Evolutionary conservation across 2,888 invertebrate genomes (phyloP).

Genomic region (Spisula solida): DNA sequence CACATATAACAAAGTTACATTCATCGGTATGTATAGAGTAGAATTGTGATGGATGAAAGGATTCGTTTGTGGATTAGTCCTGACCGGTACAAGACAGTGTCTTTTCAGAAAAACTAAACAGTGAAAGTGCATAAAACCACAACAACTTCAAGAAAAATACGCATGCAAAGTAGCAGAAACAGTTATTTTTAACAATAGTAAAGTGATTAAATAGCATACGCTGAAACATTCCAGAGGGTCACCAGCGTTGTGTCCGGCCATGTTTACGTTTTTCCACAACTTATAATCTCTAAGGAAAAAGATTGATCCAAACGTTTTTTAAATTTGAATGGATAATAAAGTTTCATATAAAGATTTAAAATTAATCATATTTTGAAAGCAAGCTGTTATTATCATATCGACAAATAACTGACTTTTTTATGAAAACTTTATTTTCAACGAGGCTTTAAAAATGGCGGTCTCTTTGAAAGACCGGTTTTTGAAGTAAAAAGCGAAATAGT

Average conservation of each 20-base stretch:
- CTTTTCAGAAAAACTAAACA: neutral
- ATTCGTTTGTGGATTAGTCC: conserved; percentile 9
- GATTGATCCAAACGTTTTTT: neutral
- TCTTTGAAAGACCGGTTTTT: neutral
- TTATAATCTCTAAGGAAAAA: conserved; percentile 21
- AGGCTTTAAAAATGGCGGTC: conserved; percentile 17
- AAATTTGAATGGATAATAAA: neutral
- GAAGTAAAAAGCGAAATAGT: neutral
- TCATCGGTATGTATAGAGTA: neutral
- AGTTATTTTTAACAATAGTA: neutral
- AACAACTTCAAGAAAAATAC: neutral
- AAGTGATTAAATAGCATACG: conserved; percentile 75
- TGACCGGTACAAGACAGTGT: neutral
- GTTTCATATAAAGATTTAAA: neutral
- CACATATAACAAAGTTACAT: neutral
- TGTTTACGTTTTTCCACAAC: conserved; percentile 69
- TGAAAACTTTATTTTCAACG: neutral
- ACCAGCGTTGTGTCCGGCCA: conserved; percentile 87
- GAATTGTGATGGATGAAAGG: neutral
- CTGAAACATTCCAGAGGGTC: conserved; percentile 87
- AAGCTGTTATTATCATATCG: neutral
- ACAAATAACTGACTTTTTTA: neutral
- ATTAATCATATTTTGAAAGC: neutral
- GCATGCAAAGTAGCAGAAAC: neutral
- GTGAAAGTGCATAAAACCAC: neutral